These are phyloP conservation scores for Cantharis flavilabris DNA, from an alignment of 2,888 invertebrate species.

Conservation along the genomic window DNA sequence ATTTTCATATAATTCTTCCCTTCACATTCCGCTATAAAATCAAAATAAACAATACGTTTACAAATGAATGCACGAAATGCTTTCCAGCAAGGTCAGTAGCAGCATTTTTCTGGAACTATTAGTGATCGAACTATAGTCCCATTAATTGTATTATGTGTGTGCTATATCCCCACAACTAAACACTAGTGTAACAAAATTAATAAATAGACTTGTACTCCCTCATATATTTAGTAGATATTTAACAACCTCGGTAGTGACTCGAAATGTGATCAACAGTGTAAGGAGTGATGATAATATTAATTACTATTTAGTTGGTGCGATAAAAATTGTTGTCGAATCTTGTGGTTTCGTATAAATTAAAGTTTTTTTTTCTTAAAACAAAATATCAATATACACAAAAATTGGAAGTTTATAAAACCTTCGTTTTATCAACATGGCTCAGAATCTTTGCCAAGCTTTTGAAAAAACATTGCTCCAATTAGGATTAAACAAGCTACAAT, in stretches of 20 bases:
- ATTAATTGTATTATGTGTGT: conserved; percentile 16
- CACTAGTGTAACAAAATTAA: conserved; percentile 38
- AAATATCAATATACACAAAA: too few relatives aligned
- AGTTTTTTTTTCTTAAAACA: not conserved
- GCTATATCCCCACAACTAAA: conserved; percentile 27
- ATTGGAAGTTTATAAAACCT: not conserved
- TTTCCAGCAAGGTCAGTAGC: conserved; percentile 33
- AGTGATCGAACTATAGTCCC: conserved; percentile 25
- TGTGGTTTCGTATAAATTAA: not conserved
- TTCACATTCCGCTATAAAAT: conserved; percentile 35
- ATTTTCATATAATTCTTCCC: conserved; percentile 23
- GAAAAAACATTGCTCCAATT: not conserved
- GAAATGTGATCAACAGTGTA: conserved; percentile 28
- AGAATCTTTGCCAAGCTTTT: not conserved
- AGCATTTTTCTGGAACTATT: conserved; percentile 23
- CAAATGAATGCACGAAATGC: conserved; percentile 25
- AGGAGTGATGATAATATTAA: not conserved
- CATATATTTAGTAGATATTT: conserved; percentile 31
- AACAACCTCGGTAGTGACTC: conserved; percentile 37
- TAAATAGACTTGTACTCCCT: conserved; percentile 38
- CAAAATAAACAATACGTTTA: conserved; percentile 35
- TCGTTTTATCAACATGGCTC: not conserved
- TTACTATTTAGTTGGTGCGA: not conserved
- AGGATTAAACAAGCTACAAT: not conserved
- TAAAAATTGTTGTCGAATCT: not conserved